Conservation (phyloP, 2,888 invertebrate genomes). For the Boloria selene region DNA sequence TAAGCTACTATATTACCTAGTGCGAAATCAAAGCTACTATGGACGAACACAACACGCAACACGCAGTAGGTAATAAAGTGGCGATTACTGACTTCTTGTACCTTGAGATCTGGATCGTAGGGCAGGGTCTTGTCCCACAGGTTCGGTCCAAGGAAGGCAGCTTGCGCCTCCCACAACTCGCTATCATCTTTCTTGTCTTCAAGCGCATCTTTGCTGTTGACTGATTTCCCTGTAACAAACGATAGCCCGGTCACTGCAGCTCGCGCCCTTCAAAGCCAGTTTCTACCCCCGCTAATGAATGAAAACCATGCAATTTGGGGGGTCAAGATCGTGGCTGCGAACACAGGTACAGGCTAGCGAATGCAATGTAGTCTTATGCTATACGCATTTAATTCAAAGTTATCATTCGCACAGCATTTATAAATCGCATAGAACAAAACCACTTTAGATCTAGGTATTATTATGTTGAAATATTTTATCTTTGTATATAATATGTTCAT, state of each 20-base stretch:
- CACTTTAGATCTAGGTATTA: neutral
- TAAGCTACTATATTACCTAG: constrained; percentile 70
- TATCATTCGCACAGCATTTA: constrained; percentile 22
- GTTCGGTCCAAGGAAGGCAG: constrained; percentile 97
- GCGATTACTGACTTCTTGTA: constrained; percentile 86
- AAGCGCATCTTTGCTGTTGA: constrained; percentile 83
- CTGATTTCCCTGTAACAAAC: constrained; percentile 84
- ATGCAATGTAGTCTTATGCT: constrained; percentile 20
- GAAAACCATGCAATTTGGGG: neutral
- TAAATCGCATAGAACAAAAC: constrained; percentile 10
- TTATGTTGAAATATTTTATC: neutral
- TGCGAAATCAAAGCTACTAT: constrained; percentile 58
- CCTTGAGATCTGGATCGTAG: constrained; percentile 97
- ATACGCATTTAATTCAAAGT: constrained; percentile 1
- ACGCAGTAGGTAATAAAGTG: constrained; percentile 74
- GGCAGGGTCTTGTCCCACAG: constrained; percentile 97
- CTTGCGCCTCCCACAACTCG: constrained; percentile 95
- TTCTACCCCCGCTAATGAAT: constrained; percentile 21
- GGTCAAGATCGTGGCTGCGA: constrained; percentile 22
- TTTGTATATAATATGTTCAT: neutral
- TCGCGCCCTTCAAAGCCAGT: constrained; percentile 42
- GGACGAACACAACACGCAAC: constrained; percentile 63
- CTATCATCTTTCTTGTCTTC: constrained; percentile 91
- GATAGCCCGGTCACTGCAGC: constrained; percentile 62
- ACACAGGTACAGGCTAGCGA: constrained; percentile 27